Evolutionary conservation across 2,113 vertebrate genomes (phyloP).

Genomic region (Mormoops blainvillei): DNA sequence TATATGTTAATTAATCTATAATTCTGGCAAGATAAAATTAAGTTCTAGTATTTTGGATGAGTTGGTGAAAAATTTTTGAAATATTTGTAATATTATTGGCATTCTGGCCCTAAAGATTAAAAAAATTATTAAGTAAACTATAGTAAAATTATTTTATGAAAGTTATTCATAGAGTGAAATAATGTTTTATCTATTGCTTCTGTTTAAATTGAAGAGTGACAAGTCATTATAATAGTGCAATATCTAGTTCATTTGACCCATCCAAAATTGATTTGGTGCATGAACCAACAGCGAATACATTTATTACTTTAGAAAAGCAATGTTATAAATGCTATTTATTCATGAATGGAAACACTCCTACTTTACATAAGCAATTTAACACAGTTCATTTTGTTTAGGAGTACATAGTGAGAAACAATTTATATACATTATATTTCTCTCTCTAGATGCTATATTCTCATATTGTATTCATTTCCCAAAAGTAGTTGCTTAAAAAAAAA

Average conservation of each 20-base stretch:
- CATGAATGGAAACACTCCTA: constrained; percentile 38
- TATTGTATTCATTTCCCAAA: not conserved
- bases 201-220: not conserved
- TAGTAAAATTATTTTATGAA: not conserved
- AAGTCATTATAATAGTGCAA: not conserved
- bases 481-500: not conserved
- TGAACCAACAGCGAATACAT: not conserved
- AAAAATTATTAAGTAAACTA: not conserved
- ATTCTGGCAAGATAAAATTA: not conserved
- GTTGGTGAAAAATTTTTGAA: not conserved
- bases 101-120: not conserved
- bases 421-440: constrained; percentile 20
- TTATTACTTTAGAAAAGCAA: constrained; percentile 41
- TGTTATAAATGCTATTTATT: constrained; percentile 46
- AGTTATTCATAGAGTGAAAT: not conserved
- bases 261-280: constrained; percentile 5
- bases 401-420: constrained; percentile 1
- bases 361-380: constrained; percentile 55
- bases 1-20: not conserved
- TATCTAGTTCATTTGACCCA: not conserved
- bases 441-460: not conserved
- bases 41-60: not conserved
- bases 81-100: not conserved
- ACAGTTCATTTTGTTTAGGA: constrained; percentile 32
- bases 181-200: not conserved